Base-by-base conservation (phyloP, 1,140 invertebrate genomes). In the Megalopta genalis region DNA sequence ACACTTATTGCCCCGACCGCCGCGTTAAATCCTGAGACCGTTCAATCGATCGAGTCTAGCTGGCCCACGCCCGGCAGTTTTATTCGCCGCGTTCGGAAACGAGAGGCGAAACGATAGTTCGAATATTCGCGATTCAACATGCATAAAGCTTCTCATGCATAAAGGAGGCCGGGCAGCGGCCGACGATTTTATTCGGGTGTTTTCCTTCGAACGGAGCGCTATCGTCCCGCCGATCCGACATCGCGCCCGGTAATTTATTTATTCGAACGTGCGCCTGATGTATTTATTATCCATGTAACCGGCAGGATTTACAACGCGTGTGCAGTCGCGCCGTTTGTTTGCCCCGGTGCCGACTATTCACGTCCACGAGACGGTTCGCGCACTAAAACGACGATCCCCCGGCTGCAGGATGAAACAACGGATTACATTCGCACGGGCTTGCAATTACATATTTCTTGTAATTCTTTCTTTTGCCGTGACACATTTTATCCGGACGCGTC, bases 271-370 rank as follows among this genome's bases (percentile, higher is more conserved):
- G 49, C 18, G 18, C 12, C 32, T 32, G 64, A 77, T 63, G 73
- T 77, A 85, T 85, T 85, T 84, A 73, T 84, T 75, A 71, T 81
- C 59, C 71, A 73, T 52, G 70, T 57, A 84, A 71, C 67, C 27
- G 54, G 25, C 57, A 68, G 62, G 52, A 63, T 69, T 84, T 81
- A 52, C 32, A 73, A 69, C 62, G 37, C 25, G 42, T 54, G 54
- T 69, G 65, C 77, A 59, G 77, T 65, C 74, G 25, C 27, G 49
- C 39, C 25, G 60, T 78, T 70, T 62, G 60, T 82, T 62, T 39
- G 21, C 27, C 46, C n/a, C 39, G 37, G 49, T 21, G 57, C 14
- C 37, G 27, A 54, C 71, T 80, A 80, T 83, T 82, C 62, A 64
- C 37, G 49, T 14, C 23, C 6, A 25, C 14, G 1, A 0, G 9